These are phyloP conservation scores for Antechinus flavipes DNA, from an alignment of 2,113 vertebrate species.

Conservation along the genomic window DNA sequence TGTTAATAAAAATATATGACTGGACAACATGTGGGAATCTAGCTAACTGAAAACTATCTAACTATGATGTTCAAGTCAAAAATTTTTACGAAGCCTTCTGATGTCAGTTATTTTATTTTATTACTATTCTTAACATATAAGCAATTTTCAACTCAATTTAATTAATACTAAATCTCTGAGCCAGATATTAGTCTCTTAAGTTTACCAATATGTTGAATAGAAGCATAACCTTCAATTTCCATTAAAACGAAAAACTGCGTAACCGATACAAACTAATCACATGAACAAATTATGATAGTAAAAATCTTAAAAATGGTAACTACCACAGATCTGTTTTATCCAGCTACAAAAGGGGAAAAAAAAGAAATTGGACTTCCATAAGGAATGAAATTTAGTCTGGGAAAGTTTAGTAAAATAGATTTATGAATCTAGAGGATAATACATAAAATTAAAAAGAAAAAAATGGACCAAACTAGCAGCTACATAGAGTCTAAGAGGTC, in stretches of 20 bases:
- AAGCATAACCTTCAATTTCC: constrained; percentile 2
- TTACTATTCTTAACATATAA: not conserved
- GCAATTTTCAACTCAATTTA: not conserved
- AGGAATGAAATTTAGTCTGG: not conserved
- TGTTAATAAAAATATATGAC: not conserved
- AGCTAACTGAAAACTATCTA: not conserved
- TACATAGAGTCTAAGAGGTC: not conserved
- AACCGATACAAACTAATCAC: not conserved
- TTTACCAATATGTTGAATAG: not conserved
- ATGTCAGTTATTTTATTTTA: not conserved
- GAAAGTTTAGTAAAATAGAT: not conserved
- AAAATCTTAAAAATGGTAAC: constrained; percentile 25
- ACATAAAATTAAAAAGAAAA: not conserved
- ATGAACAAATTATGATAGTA: not conserved
- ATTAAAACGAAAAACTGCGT: constrained; percentile 16
- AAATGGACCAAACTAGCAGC: not conserved
- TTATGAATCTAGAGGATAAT: too few species aligned
- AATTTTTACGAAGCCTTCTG: not conserved
- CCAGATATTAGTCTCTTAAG: not conserved
- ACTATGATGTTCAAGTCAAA: not conserved
- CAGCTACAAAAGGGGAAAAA: not conserved
- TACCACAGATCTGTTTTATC: not conserved
- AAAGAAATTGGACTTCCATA: not conserved
- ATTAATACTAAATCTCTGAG: not conserved
- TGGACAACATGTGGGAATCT: not conserved